phyloP scores from a whole-genome alignment of 2,113 vertebrate genomes.

The Neotoma lepida region DNA sequence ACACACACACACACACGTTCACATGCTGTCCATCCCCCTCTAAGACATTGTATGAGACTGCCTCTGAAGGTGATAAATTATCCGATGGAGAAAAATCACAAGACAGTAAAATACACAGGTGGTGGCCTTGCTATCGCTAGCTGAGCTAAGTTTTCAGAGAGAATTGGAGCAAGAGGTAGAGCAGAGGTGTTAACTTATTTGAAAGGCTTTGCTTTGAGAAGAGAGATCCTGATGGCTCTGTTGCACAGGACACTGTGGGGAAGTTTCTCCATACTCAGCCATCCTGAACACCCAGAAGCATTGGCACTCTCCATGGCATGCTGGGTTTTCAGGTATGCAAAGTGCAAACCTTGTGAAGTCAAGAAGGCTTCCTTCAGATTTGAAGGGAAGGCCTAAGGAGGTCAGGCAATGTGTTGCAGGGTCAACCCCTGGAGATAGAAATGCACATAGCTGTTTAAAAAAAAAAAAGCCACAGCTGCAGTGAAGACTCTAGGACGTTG shows the following conservation, averaged over 20 bases:
- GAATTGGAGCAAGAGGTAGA: neutral
- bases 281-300: neutral
- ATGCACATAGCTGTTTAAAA: neutral
- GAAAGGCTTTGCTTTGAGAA: neutral
- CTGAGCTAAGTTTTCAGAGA: neutral
- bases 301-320: too few relatives aligned
- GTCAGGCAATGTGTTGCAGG: neutral
- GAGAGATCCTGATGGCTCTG: neutral
- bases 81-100: neutral
- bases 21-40: neutral
- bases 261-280: neutral
- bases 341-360: neutral
- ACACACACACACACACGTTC: neutral
- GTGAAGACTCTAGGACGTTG: neutral
- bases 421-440: neutral
- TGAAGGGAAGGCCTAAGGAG: neutral
- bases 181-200: neutral
- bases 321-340: neutral
- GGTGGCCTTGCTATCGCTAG: accelerated
- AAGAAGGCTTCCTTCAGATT: neutral
- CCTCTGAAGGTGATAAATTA: neutral
- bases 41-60: neutral
- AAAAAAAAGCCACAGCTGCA: neutral
- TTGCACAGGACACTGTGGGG: neutral
- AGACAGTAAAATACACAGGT: neutral